Conservation (phyloP, 2,113 vertebrate species). For the Isichthys henryi region DNA sequence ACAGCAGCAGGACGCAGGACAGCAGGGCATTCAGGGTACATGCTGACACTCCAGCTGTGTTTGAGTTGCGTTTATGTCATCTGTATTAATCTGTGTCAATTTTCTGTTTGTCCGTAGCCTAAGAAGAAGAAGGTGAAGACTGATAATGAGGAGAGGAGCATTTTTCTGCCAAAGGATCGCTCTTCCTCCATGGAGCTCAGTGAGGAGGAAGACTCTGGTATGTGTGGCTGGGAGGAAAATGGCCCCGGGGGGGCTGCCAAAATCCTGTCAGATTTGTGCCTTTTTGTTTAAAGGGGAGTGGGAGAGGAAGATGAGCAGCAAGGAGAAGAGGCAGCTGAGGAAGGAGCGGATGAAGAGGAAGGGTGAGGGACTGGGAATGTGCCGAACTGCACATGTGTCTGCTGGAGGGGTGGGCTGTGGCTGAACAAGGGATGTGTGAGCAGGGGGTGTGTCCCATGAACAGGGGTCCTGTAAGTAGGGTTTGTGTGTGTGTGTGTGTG, state of each 20-base stretch:
- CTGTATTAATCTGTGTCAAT: background rate
- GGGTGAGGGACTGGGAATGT: slow-evolving; percentile 32
- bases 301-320: slow-evolving; percentile 55
- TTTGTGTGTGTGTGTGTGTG: background rate
- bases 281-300: slow-evolving; percentile 42
- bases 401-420: background rate
- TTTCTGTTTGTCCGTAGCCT: background rate
- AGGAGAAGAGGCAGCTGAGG: slow-evolving; percentile 48
- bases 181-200: slow-evolving; percentile 16
- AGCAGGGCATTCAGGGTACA: background rate
- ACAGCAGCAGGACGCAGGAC: background rate
- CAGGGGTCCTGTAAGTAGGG: background rate
- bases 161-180: background rate
- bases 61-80: background rate
- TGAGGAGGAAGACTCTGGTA: slow-evolving; percentile 21
- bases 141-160: background rate
- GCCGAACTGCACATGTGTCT: background rate
- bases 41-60: background rate
- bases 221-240: background rate
- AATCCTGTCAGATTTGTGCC: background rate
- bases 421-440: background rate
- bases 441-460: background rate
- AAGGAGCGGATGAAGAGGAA: slow-evolving; percentile 52
- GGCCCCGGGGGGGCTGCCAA: background rate
- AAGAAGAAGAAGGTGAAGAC: slow-evolving; percentile 30